Evolutionary conservation across 2,888 invertebrate genomes (phyloP).

Genomic region (Fabriciana adippe): DNA sequence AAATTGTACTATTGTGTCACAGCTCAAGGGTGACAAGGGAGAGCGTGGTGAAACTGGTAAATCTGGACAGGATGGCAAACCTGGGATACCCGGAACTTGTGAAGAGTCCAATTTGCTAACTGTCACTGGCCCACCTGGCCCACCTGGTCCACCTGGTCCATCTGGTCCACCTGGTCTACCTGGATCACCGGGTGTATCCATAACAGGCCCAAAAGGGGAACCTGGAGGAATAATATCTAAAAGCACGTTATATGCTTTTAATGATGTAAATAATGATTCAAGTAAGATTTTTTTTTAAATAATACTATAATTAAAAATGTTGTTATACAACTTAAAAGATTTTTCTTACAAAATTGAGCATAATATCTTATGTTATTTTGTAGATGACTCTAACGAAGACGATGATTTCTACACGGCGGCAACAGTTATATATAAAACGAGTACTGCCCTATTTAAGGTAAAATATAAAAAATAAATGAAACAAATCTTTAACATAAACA

Average conservation of each 20-base stretch:
- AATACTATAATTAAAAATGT: too few species aligned
- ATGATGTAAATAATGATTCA: constrained; percentile 9
- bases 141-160: constrained; percentile 42
- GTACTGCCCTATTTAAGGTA: constrained; percentile 60
- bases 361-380: not conserved
- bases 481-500: not conserved
- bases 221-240: constrained; percentile 49
- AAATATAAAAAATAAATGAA: not conserved
- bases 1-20: constrained; percentile 13
- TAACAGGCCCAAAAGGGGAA: constrained; percentile 64
- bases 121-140: constrained; percentile 36
- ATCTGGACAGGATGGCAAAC: constrained; percentile 50
- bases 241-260: constrained; percentile 23
- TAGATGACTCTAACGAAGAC: constrained; percentile 48
- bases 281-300: not conserved
- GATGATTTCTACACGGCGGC: constrained; percentile 51
- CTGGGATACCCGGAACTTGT: constrained; percentile 48
- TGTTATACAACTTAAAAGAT: not conserved
- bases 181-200: constrained; percentile 58
- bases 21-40: constrained; percentile 68
- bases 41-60: constrained; percentile 55
- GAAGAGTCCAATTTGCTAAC: constrained; percentile 15
- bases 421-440: constrained; percentile 61
- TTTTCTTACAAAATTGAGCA: not conserved
- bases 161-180: constrained; percentile 57